Evolutionary conservation across 2,113 vertebrate genomes (phyloP).

Genomic region (Sander lucioperca): DNA sequence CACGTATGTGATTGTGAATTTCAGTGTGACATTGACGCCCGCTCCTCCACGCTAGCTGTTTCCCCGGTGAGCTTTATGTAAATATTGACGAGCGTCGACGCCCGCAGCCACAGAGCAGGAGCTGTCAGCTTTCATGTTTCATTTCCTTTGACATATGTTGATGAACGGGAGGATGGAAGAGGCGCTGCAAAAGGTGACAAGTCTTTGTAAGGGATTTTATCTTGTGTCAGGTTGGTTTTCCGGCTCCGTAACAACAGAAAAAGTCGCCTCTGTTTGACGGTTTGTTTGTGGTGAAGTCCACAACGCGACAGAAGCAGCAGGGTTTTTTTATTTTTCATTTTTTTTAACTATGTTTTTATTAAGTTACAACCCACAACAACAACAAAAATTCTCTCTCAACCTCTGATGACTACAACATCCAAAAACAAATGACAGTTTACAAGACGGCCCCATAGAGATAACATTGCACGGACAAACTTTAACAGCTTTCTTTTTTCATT

Average conservation of each 20-base stretch:
- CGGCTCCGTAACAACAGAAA: too few species aligned
- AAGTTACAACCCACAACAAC: too few species aligned
- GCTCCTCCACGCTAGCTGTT: conserved; percentile 25
- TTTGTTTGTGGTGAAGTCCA: not conserved
- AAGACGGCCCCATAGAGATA: too few species aligned
- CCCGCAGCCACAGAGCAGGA: conserved; percentile 34
- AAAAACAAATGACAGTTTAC: too few species aligned
- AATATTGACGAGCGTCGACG: conserved; percentile 64
- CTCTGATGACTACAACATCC: too few species aligned
- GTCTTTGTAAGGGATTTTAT: conserved; percentile 20
- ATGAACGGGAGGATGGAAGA: conserved; percentile 12
- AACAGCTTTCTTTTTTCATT: too few species aligned
- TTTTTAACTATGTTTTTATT: too few species aligned
- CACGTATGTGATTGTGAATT: conserved; percentile 8
- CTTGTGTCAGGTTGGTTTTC: not conserved
- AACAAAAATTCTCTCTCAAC: too few species aligned
- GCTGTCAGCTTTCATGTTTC: conserved; percentile 57
- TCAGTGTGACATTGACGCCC: conserved; percentile 46
- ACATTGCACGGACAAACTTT: too few species aligned
- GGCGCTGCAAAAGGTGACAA: conserved; percentile 52
- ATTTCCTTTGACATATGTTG: conserved; percentile 67
- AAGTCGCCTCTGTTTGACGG: too few species aligned
- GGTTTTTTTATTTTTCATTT: too few species aligned
- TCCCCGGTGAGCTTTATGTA: conserved; percentile 66
- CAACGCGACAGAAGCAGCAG: too few species aligned